Base-by-base conservation (phyloP, 2,888 invertebrate genomes). In the Flabesymbios commensalis region DNA sequence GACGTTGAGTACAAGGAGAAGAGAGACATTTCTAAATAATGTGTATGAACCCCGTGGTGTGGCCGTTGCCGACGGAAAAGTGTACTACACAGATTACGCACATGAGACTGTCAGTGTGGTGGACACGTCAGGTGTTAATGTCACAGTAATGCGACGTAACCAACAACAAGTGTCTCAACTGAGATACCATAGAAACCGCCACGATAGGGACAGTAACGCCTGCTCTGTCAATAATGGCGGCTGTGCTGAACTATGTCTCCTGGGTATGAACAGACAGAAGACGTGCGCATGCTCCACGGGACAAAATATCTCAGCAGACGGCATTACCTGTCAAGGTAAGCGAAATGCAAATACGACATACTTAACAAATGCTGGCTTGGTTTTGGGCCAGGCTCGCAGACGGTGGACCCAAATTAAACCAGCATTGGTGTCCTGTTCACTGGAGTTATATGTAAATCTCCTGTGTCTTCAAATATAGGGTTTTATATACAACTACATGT, bases 201-300 rank as follows among this genome's bases (percentile, higher is more conserved):
- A n/a, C n/a, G n/a, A n/a, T n/a, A n/a, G n/a, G n/a, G 10, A 36
- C 10, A 36, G 45, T 45, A 14, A 7, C 17, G 7, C 10, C 85
- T 90, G 45, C 86, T 85, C 32, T 2, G 62, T 24, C 2, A 89
- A 88, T 71, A 96, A 97, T 75, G 98, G 97, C 0, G 93, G 91
- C 1, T 99, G 99, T 82, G 91, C 91, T 65, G 98, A 99, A 72
- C 87, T 99, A 33, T 99, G 99, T 80, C 87, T 99, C 24, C 96
- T 97, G 0, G 87, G 88, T 5, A 88, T 89, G n/a, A 88, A 88
- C 0, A 19, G 10, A 7, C 28, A 26, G 22, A 14, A 19, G 10
- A 87, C 88, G 0, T 99, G 99, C 78, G 88, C 90, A 2, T 99
- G 99, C 76, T 91, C 94, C 32, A 88, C 94, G 48, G 98, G 97